These are phyloP conservation scores for Asbolus verrucosus DNA, from an alignment of 1,140 invertebrate species.

Conservation along the genomic window DNA sequence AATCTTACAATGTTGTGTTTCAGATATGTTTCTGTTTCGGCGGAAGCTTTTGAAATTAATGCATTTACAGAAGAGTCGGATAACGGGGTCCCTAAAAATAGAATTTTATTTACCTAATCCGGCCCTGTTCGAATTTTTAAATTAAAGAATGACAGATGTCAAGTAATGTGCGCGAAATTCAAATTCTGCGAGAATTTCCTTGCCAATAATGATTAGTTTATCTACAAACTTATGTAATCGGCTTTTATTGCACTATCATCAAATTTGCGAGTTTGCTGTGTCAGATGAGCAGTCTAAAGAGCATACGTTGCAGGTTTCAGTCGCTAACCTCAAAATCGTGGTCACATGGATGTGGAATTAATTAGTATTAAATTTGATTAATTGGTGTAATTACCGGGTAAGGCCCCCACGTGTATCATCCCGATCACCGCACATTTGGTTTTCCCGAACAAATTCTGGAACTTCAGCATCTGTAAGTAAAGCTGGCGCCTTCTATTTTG, in stretches of 20 bases:
- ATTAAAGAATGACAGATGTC: no score
- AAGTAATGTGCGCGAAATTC: no score
- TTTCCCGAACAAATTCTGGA: conserved; percentile 56
- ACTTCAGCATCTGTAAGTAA: conserved; percentile 53
- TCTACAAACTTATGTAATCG: neutral
- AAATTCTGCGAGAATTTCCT: no score
- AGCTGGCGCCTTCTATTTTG: no score
- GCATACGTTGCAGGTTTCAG: neutral
- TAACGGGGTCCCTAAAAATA: conserved; percentile 69
- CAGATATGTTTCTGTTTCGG: conserved; percentile 73
- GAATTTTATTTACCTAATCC: no score
- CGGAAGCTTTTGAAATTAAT: conserved; percentile 70
- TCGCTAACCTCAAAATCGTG: conserved; percentile 12
- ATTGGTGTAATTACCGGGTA: conserved; percentile 73
- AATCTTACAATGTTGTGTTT: conserved; percentile 70
- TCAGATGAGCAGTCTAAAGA: neutral
- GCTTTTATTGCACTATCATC: neutral
- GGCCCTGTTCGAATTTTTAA: no score
- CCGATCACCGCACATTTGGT: conserved; percentile 73
- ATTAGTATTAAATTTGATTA: neutral
- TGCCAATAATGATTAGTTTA: no score
- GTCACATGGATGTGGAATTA: neutral
- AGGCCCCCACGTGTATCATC: conserved; percentile 80
- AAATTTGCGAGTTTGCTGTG: neutral
- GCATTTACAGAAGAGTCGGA: conserved; percentile 65